Conservation (phyloP, 2,888 invertebrate genomes). For the Ormia ochracea region DNA sequence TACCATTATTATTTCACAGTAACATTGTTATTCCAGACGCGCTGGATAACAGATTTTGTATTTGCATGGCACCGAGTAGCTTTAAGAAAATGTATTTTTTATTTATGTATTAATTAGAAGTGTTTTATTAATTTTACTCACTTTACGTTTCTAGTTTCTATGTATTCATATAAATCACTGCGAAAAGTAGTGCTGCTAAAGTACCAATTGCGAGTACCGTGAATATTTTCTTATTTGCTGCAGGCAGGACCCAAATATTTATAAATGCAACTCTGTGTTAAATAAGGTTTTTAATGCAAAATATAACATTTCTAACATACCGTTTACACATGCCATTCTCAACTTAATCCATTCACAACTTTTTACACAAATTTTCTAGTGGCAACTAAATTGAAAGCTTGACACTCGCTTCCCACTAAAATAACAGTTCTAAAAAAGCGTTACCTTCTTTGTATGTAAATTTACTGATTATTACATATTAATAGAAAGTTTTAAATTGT, state of each 20-base stretch:
- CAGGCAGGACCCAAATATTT: background rate
- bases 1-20: slow-evolving; percentile 29
- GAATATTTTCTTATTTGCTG: background rate
- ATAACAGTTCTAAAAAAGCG: no score
- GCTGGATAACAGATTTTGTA: slow-evolving; percentile 13
- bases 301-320: no score
- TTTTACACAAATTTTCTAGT: no score
- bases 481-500: no score
- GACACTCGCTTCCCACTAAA: no score
- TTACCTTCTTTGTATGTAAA: no score
- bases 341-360: no score
- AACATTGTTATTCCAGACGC: slow-evolving; percentile 14
- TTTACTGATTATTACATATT: no score
- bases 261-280: slow-evolving; percentile 14
- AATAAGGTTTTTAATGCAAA: no score
- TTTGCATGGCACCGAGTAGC: slow-evolving; percentile 26
- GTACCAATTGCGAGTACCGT: slow-evolving; percentile 33
- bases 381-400: no score
- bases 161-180: slow-evolving; percentile 63
- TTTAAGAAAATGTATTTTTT: slow-evolving; percentile 35
- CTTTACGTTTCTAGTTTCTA: slow-evolving; percentile 61
- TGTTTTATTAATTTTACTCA: slow-evolving; percentile 58
- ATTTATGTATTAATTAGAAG: slow-evolving; percentile 41
- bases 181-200: slow-evolving; percentile 56
- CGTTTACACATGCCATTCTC: no score